Conservation (phyloP, 2,113 vertebrate genomes). For the Spermophilus dauricus region DNA sequence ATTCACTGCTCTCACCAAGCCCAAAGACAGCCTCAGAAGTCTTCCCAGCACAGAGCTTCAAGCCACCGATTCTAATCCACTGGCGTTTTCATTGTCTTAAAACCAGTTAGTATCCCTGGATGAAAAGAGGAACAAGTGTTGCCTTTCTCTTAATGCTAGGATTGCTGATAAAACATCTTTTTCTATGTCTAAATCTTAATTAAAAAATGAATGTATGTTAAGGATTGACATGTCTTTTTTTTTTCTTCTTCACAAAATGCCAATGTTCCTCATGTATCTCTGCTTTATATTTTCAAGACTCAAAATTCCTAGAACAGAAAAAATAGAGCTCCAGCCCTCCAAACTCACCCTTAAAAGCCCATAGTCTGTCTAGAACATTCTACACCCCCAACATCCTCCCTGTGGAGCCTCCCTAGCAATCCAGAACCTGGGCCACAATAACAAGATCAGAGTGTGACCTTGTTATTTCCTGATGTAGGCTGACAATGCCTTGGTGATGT, state of each 20-base stretch:
- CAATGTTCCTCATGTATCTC: background rate
- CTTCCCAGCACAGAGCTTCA: background rate
- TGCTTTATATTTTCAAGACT: background rate
- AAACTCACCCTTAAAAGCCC: background rate
- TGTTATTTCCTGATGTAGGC: background rate
- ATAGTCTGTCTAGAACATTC: background rate
- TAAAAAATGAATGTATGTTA: background rate
- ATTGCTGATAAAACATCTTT: background rate
- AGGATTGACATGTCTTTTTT: background rate
- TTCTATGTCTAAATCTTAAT: slow-evolving; percentile 20
- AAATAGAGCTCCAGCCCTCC: background rate
- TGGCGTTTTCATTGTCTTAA: background rate
- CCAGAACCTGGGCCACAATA: background rate
- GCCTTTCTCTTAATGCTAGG: background rate
- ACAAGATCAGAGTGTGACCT: background rate
- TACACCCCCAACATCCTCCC: background rate
- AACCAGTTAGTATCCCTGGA: background rate
- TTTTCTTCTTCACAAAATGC: background rate
- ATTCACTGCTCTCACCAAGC: background rate
- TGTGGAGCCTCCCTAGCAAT: background rate
- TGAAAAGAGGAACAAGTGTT: background rate
- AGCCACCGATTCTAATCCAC: background rate
- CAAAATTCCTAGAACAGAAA: background rate
- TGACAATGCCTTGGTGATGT: background rate
- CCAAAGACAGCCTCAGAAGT: background rate